A percentile compares a stretch with the other conserved stretches of the same genome.
Conservation (phyloP, 2,888 invertebrate species). For the Ectemnius cavifrons region DNA sequence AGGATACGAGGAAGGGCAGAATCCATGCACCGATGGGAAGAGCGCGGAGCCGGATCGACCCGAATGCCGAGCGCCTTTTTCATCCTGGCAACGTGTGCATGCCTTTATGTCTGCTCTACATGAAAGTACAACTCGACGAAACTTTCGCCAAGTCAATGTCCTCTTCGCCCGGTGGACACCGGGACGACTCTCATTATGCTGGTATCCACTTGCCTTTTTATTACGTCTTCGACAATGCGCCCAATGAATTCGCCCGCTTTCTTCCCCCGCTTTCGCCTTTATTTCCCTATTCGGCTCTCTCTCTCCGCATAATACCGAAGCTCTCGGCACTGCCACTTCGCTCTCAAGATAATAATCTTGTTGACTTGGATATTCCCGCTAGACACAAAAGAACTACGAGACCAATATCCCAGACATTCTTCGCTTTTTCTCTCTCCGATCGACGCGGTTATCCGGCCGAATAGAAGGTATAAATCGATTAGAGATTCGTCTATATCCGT, state of each 20-base stretch:
- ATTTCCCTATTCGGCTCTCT: not conserved
- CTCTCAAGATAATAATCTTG: too few relatives aligned
- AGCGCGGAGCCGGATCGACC: constrained; percentile 20
- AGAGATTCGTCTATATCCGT: too few relatives aligned
- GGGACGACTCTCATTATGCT: constrained; percentile 50
- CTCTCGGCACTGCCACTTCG: not conserved
- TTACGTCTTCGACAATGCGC: constrained; percentile 25
- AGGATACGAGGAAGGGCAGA: constrained; percentile 8
- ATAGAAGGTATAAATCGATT: too few relatives aligned
- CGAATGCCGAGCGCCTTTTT: constrained; percentile 49
- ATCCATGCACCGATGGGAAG: not conserved
- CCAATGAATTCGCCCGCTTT: constrained; percentile 1
- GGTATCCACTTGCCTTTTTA: constrained; percentile 43
- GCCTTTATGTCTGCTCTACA: constrained; percentile 63
- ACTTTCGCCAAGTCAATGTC: constrained; percentile 74
- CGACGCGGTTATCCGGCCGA: too few relatives aligned
- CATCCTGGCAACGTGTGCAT: constrained; percentile 24
- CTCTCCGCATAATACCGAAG: not conserved
- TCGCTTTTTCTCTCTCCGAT: too few relatives aligned
- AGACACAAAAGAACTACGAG: too few relatives aligned
- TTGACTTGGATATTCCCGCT: too few relatives aligned
- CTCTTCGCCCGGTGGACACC: constrained; percentile 50
- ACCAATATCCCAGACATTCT: too few relatives aligned
- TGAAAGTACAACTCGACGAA: constrained; percentile 71
- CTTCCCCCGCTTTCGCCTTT: not conserved